Evolutionary conservation across 2,888 invertebrate genomes (phyloP), one percentile per base, ranked within the genome.

Genomic region (Brenthis hecate): DNA sequence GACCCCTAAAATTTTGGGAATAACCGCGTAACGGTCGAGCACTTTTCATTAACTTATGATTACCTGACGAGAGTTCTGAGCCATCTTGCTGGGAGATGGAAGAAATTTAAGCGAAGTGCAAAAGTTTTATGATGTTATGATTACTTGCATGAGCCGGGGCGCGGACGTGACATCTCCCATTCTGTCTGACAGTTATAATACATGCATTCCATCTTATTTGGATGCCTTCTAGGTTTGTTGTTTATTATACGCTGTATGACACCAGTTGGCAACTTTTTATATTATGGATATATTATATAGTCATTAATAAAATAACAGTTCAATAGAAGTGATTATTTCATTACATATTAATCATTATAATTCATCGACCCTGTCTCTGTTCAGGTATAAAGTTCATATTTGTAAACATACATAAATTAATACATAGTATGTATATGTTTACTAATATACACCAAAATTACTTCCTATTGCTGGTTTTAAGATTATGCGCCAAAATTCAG

Each of bases 21-120:
- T 74, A 81, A 78, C 78, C 80, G 82, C 74, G 84, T 81, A 85
- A 81, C 84, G 83, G 84, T 78, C 84, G 84, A 82, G 88, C 87
- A 89, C 89, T 91, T 90, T 90, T 91, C 92, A 92, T 92, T 92
- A 92, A 88, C 84, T 88, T 89, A 86, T 89, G 91, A 92, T 91
- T 92, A 91, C 91, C 86, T 86, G 79, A 79, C 77, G 85, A 84
- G 86, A 85, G 85, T 85, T 85, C 81, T 77, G 79, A 87, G 88
- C 85, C 86, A 81, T 85, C 85, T 85, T 82, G 80, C 81, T 77
- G 74, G 82, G 79, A 81, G 84, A 87, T 88, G 86, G 80, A 80
- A 85, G 81, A 85, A 86, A 86, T 89, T 85, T 86, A 80, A 86
- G 86, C 83, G 82, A 88, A 92, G 91, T 92, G 91, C 89, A 86